Base-by-base conservation (phyloP, 2,888 invertebrate genomes). In the Polyommatus icarus region DNA sequence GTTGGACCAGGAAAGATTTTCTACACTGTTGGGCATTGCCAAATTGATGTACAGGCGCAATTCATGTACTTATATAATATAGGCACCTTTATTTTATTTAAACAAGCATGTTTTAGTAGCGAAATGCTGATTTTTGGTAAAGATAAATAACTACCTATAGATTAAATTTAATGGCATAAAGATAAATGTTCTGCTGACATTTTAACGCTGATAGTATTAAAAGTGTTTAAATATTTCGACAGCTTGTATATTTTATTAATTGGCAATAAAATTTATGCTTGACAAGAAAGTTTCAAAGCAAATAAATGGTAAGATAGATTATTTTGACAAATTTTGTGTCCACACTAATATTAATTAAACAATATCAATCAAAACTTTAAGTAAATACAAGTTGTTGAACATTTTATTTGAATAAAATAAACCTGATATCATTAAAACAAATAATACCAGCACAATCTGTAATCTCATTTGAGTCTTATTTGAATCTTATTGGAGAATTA, bases 401-500 rank as follows among this genome's bases (percentile, higher is more conserved):
- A 61, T 61, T 24, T 24, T 24, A 12, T 12, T 3, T 10, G 12
- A 20, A 12, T 24, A 24, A 4, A 67, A 61, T 1, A 61, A 59
- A 59, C 7, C 59, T 7, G 7, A 59, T 8, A 8, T 8, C 12
- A 20, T 59, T 18, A 59, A 20, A 59, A 1, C 5, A 54, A 18
- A 18, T 54, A 54, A 18, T 54, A 54, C 54, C 5, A 54, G 5
- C 15, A 15, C 18, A 7, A 46, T 46, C 40, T 7, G 18, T 54
- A 54, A 54, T 54, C 18, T 5, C 5, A 5, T 54, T 54, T 54
- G 54, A 18, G 15, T 54, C 46, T 73, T n/a, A 46, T 73, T 46
- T 73, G 40, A 73, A 40, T 73, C 40, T 46, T 73, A 73, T 46
- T 73, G 12, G 73, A 50, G 12, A 73, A 73, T 46, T 73, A 24